Evolutionary conservation across 2,888 invertebrate genomes (phyloP), one percentile per base, ranked within the genome.

Genomic region (Tetanocera ferruginea): DNA sequence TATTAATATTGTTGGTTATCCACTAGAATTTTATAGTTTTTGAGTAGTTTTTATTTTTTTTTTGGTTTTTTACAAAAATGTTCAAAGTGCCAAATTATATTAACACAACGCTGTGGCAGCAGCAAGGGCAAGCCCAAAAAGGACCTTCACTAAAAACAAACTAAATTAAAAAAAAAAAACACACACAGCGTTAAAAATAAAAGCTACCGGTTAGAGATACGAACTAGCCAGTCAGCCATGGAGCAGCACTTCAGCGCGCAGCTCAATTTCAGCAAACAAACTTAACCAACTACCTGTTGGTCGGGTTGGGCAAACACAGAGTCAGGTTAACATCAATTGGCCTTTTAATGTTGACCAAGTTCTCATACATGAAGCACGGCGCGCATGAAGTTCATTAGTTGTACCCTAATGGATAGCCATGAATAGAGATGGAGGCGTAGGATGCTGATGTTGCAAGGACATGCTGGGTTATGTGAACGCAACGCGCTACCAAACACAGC

Each of bases 391-490:
- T 43, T 43, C 43, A 43, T 43, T 43, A 43, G 43, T 43, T 43
- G 43, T 43, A 43, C 43, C 43, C 43, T 11, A 43, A 43, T 43
- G 43, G 11, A 43, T 43, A 43, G 43, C 43, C 11, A 11, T 14
- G 14, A 14, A 11, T 43, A 14, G 43, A 19, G 28, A 28, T 19
- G 11, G 17, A 14, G 25, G n/a, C 60, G 25, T 25, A 23, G 11
- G 60, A 60, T 60, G 60, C 60, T 28, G 28, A 60, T 60, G 60
- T 28, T 60, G 60, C 28, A 60, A 28, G 11, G 25, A 43, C 43
- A 43, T 6, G 17, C 78, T 37, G 25, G 62, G 25, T n/a, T 73
- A 51, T 75, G 77, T 79, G 72, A 75, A 77, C 67, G 77, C 75
- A 69, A 25, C 70, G 60, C 51, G 71, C 74, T 75, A 31, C 31